Conservation (phyloP, 1,140 invertebrate genomes). For the Zaprionus camerounensis region DNA sequence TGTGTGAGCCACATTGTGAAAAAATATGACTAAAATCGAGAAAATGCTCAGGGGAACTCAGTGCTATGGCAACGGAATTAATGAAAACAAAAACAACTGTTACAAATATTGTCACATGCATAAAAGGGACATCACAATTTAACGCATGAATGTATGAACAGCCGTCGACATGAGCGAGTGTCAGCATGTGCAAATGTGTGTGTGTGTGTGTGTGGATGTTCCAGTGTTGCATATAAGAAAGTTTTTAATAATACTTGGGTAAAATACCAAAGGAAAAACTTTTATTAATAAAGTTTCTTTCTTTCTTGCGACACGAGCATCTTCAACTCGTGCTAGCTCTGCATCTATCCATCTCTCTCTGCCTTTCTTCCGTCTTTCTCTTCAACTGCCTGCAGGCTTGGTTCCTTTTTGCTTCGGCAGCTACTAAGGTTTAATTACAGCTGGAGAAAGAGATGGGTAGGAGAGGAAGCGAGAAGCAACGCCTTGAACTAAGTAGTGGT, state of each 20-base stretch:
- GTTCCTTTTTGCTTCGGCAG: conserved; percentile 39
- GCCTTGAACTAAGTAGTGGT: conserved; percentile 33
- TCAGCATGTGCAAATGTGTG: neutral
- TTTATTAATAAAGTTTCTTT: conserved; percentile 82
- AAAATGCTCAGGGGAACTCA: conserved; percentile 19
- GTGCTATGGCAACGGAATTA: conserved; percentile 73
- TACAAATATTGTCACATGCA: conserved; percentile 73
- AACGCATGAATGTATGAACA: conserved; percentile 71
- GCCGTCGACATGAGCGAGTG: conserved; percentile 66
- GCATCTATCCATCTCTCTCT: neutral
- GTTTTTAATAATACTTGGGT: conserved; percentile 80
- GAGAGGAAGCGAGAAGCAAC: conserved; percentile 18
- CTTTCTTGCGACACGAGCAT: conserved; percentile 44
- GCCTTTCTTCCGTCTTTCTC: neutral
- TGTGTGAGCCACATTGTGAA: neutral
- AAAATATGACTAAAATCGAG: neutral
- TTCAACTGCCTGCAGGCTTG: conserved; percentile 53
- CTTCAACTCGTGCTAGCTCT: conserved; percentile 5
- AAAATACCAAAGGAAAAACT: conserved; percentile 81
- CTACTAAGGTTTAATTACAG: conserved; percentile 75
- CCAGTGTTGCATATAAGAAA: conserved; percentile 73
- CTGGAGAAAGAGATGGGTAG: conserved; percentile 8
- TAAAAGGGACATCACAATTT: conserved; percentile 73
- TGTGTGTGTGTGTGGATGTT: conserved; percentile 38
- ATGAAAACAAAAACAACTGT: conserved; percentile 54